Evolutionary conservation across 2,888 invertebrate species (phyloP), one percentile per base, ranked within the genome.

Genomic region (Lithophane socia): DNA sequence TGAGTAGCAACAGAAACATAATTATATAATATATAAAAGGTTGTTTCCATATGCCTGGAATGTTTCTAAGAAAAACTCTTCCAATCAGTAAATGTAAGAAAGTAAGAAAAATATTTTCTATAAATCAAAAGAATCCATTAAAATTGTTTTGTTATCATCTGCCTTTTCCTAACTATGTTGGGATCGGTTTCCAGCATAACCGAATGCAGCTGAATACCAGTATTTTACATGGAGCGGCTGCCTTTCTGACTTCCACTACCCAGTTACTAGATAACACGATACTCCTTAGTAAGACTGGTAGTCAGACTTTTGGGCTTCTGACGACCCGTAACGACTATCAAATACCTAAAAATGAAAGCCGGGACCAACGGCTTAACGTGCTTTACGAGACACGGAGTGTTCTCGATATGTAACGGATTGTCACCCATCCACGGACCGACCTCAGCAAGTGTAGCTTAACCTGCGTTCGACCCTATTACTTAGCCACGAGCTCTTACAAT

Each of bases 71-170:
- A 42, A 61, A 52, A 24, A 5, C 18, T 47, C 21, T 0, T 37
- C 18, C 16, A 73, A 73, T 47, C 16, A 47, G 37, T 8, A 21
- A 29, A 1, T 3, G 29, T n/a, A 18, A 2, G 1, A 47, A 52
- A 42, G 2, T 16, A 29, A n/a, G 9, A 10, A 24, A 52, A 47
- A 21, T n/a, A 8, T 42, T 24, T 47, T 49, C 12, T 24, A 16
- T 49, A 42, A 60, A 58, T 70, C 47, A 16, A 64, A 56, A 56
- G n/a, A 13, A 73, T 56, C 16, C 16, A 29, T 63, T 74, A 21
- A 16, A 52, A 49, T n/a, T 8, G 5, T 47, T 42, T 29, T 18
- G 10, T 58, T n/a, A 58, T 58, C n/a, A 56, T 56, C n/a, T n/a
- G 56, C 12, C 12, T 56, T 56, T 24, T 56, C 5, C 5, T 12